Evolutionary conservation across 2,888 invertebrate genomes (phyloP).

Genomic region (Zygogramma bicolorata): DNA sequence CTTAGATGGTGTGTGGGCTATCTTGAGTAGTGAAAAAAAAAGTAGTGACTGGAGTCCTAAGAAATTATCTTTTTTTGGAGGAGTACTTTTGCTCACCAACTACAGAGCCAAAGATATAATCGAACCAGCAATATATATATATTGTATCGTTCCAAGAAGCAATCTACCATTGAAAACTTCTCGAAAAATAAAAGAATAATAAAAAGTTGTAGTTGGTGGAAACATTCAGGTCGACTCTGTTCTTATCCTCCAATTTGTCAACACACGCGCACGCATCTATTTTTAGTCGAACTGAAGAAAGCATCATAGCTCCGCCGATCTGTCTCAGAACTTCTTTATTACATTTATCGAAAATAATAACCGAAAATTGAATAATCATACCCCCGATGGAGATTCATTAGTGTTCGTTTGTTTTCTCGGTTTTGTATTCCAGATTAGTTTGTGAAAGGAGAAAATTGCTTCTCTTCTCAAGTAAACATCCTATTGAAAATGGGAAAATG

Average conservation of each 20-base stretch:
- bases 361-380: constrained; percentile 37
- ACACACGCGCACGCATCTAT: constrained; percentile 2
- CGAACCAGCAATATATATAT: too few species aligned
- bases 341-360: constrained; percentile 34
- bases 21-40: too few species aligned
- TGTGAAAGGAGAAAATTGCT: constrained; percentile 29
- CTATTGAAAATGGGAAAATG: constrained; percentile 12
- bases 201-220: too few species aligned
- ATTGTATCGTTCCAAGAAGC: not conserved
- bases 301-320: not conserved
- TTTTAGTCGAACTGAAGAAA: not conserved
- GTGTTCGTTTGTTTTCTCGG: constrained; percentile 29
- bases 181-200: too few species aligned
- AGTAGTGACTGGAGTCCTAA: too few species aligned
- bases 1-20: too few species aligned
- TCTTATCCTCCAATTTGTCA: not conserved
- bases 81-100: too few species aligned
- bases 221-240: not conserved
- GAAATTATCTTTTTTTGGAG: too few species aligned
- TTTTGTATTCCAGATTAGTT: constrained; percentile 32
- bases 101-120: too few species aligned
- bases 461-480: constrained; percentile 18
- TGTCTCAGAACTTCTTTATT: constrained; percentile 9
- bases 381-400: constrained; percentile 39
- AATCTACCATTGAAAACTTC: not conserved